Evolutionary conservation across 2,113 vertebrate genomes (phyloP).

Genomic region (Cottus gobio): DNA sequence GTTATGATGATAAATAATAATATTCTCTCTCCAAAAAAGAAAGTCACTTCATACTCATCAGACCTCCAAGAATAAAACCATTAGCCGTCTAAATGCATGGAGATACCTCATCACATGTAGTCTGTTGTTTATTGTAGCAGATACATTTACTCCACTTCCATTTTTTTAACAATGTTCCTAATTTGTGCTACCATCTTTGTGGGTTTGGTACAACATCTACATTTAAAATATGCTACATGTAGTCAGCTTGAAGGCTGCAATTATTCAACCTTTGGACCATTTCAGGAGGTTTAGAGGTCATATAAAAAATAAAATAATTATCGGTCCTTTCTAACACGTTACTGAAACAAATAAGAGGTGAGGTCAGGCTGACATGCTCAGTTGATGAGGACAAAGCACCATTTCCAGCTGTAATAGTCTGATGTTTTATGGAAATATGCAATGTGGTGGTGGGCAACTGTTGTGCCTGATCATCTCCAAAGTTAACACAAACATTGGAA

Average conservation of each 20-base stretch:
- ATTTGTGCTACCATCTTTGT: slow-evolving; percentile 12
- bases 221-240: slow-evolving; percentile 27
- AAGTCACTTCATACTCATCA: neutral
- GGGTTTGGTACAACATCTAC: neutral
- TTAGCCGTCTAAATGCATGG: neutral
- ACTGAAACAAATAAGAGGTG: slow-evolving; percentile 20
- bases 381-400: slow-evolving; percentile 44
- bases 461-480: slow-evolving; percentile 26
- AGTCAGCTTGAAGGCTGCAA: neutral
- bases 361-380: slow-evolving; percentile 8
- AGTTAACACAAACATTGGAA: slow-evolving; percentile 40
- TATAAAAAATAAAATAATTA: neutral
- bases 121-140: neutral
- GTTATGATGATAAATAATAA: neutral
- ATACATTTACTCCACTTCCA: neutral
- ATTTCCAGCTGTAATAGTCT: slow-evolving; percentile 43
- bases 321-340: slow-evolving; percentile 8
- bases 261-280: neutral
- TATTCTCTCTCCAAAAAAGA: slow-evolving; percentile 4
- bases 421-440: slow-evolving; percentile 24
- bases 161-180: neutral
- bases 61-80: neutral
- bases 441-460: slow-evolving; percentile 12
- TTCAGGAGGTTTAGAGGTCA: neutral
- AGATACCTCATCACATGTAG: slow-evolving; percentile 1